Percentiles rank a stretch among this genome's conserved stretches.
Evolutionary conservation across 2,113 vertebrate genomes (phyloP).

Genomic region (Scophthalmus maximus): DNA sequence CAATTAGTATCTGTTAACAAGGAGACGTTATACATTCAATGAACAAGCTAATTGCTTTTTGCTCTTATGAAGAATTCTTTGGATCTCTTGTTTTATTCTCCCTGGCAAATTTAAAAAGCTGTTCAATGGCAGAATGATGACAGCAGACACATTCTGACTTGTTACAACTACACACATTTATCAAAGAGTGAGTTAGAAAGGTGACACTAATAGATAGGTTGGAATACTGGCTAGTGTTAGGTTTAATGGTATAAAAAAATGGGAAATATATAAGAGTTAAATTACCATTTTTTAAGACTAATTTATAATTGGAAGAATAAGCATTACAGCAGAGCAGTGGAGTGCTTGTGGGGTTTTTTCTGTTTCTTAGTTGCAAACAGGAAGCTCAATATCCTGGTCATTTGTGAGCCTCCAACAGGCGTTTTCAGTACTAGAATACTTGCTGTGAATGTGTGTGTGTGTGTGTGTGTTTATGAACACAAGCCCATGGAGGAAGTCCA

Average conservation of each 20-base stretch:
- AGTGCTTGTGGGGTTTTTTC: neutral
- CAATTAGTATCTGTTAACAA: neutral
- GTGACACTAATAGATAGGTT: too few species aligned
- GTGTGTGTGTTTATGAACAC: slow-evolving; percentile 26
- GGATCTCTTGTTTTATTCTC: slow-evolving; percentile 14
- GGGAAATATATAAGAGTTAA: neutral
- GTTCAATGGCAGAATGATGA: neutral
- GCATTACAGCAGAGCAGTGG: neutral
- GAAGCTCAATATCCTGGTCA: slow-evolving; percentile 32
- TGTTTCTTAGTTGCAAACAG: slow-evolving; percentile 31
- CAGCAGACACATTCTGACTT: too few species aligned
- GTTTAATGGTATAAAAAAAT: too few species aligned
- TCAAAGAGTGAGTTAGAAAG: too few species aligned
- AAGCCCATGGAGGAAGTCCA: slow-evolving; percentile 59
- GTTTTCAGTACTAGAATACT: slow-evolving; percentile 11
- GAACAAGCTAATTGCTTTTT: neutral
- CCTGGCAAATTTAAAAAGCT: slow-evolving; percentile 4
- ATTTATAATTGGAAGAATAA: neutral
- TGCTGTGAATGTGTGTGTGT: slow-evolving; percentile 16
- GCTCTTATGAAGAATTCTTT: too few species aligned
- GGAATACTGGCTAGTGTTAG: too few species aligned
- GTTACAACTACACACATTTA: too few species aligned
- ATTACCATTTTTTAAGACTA: neutral
- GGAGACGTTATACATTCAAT: neutral
- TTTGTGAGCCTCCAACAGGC: slow-evolving; percentile 26